Conservation (phyloP, 2,113 vertebrate genomes). For the Benitochromis conjunctus region DNA sequence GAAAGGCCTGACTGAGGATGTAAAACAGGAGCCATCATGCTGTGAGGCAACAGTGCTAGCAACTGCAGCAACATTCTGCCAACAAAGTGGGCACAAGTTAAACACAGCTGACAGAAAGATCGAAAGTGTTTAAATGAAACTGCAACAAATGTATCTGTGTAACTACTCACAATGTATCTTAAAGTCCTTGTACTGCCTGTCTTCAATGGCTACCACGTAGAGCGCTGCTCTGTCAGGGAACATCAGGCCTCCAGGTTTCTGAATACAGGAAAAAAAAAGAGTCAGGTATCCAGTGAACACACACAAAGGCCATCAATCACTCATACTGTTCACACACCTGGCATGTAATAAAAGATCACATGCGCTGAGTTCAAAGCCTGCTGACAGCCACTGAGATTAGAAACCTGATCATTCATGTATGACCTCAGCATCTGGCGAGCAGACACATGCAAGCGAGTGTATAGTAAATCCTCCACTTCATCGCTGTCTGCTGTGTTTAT, state of each 20-base stretch:
- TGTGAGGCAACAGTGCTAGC: neutral
- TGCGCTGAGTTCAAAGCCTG: conserved; percentile 2
- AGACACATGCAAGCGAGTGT: neutral
- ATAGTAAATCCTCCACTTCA: conserved; percentile 29
- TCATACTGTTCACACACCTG: conserved; percentile 35
- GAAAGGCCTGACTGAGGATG: neutral
- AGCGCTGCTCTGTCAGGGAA: conserved; percentile 95
- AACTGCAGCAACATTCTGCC: neutral
- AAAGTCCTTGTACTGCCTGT: conserved; percentile 98
- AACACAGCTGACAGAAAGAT: neutral
- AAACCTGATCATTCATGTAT: neutral
- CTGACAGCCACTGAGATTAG: neutral
- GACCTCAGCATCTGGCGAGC: conserved; percentile 5
- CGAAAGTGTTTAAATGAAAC: neutral
- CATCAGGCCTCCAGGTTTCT: conserved; percentile 99
- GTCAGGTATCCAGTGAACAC: conserved; percentile 67
- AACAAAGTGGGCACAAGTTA: neutral
- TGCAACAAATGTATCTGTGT: neutral
- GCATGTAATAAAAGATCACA: conserved; percentile 17
- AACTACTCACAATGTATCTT: conserved; percentile 94
- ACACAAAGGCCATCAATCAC: conserved; percentile 6
- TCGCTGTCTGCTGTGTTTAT: conserved; percentile 1
- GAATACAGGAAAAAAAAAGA: conserved; percentile 58
- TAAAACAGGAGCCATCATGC: neutral
- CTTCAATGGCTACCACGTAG: conserved; percentile 94